Percentiles rank a stretch among this genome's conserved stretches.
Conservation (phyloP, 2,797 vertebrate species). For the Pangasius macronema region DNA sequence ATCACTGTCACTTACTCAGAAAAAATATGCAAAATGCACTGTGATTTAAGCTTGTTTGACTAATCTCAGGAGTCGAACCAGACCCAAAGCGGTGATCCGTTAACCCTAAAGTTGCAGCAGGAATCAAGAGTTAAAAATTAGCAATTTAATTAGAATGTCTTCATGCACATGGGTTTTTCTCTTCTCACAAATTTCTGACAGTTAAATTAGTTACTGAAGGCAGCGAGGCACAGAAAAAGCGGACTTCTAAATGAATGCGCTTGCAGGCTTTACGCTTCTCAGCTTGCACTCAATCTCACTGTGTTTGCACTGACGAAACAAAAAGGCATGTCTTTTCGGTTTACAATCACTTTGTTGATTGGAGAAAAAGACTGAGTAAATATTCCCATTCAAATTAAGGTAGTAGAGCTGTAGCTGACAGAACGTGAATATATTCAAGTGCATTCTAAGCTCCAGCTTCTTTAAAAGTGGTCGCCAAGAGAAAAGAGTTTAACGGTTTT, state of each 20-base stretch:
- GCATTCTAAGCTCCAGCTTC: neutral
- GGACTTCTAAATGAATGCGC: conserved; percentile 61
- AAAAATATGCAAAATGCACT: neutral
- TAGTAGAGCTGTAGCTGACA: conserved; percentile 49
- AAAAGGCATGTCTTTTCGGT: conserved; percentile 32
- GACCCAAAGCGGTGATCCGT: neutral
- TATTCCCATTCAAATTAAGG: conserved; percentile 12
- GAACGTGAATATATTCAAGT: conserved; percentile 53
- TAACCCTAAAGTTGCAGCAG: conserved; percentile 14
- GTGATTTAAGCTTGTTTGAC: conserved; percentile 6
- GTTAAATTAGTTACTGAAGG: conserved; percentile 58
- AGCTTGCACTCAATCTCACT: conserved; percentile 27
- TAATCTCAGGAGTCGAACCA: conserved; percentile 12
- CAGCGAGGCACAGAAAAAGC: conserved; percentile 54
- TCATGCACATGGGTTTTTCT: conserved; percentile 58
- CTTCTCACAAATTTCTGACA: conserved; percentile 57
- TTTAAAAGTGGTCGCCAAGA: neutral
- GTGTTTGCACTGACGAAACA: conserved; percentile 59
- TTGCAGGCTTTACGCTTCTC: conserved; percentile 31
- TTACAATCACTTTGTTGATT: conserved; percentile 16
- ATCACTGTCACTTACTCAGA: neutral
- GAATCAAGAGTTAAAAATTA: conserved; percentile 63
- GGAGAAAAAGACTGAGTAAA: neutral
- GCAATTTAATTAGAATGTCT: conserved; percentile 68
- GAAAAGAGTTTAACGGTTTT: neutral